Evolutionary conservation across 2,797 vertebrate species (phyloP), one percentile per base, ranked within the genome.

Genomic region (Coregonus ussuriensis): DNA sequence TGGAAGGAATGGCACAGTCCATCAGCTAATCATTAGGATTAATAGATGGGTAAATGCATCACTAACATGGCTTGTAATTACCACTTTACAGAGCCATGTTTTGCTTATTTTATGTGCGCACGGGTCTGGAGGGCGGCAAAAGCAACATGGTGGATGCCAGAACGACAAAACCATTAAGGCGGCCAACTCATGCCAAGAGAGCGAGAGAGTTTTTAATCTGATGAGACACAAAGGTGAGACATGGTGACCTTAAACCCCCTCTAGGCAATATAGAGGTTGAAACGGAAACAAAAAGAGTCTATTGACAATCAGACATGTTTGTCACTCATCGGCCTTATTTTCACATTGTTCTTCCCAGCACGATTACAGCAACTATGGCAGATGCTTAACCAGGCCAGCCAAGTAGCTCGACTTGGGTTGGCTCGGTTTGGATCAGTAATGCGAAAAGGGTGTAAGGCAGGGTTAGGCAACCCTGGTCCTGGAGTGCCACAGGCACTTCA

Each of bases 1-100:
- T 37, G 76, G 74, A 71, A 72, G 77, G 54, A 54, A 82, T 77
- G 86, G 81, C 81, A 81, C 66, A 74, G 77, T 81, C 85, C 77
- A 85, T 87, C 87, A 88, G 78, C 71, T 71, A 72, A 72, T 77
- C 80, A 88, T 82, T 83, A 85, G 80, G 72, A 76, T 78, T 78
- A 83, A 80, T 84, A 81, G 79, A 84, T 77, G 83, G 74, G 77
- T 81, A 79, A 81, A 71, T 35, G 73, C 74, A 66, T 81, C 37
- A 76, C 74, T 83, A 86, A 85, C 71, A 67, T 74, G 71, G 74
- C 47, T 9, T 53, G 16, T 80, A 77, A 85, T 87, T 79, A 84
- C 77, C 77, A 74, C 71, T 82, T 79, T 70, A 71, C 72, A 54
- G 68, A 62, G 59, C 59, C 72, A 71, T 81, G 79, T 85, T 85